Evolutionary conservation across 2,888 invertebrate genomes (phyloP), one percentile per base, ranked within the genome.

Genomic region (Drosophila mulleri): DNA sequence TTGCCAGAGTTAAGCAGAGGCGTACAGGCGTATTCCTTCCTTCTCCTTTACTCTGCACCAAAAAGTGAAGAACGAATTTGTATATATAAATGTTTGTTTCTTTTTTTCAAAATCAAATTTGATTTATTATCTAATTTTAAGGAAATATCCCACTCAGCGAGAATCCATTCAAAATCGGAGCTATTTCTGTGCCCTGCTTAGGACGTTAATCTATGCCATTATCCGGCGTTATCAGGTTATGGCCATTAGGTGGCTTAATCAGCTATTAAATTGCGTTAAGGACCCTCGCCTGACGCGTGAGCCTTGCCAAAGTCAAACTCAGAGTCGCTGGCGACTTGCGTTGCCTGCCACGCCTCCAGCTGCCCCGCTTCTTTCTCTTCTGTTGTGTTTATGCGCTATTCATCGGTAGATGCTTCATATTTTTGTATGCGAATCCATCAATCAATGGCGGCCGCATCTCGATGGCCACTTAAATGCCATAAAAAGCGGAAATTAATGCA

Each of bases 401-500:
- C 68, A 69, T 65, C 67, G 8, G 35, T 26, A 64, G 35, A 37
- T 54, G 63, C 61, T 42, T 83, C 78, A 88, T 83, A 86, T 80
- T 89, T 88, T 71, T 20, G 32, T 14, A 14, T 3, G 74, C 37
- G 73, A 71, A 73, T 57, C 76, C 84, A 84, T 84, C 84, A 87
- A 84, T 84, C 89, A 83, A 73, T 75, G 68, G 54, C 32, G 26
- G 48, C 44, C 59, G 41, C 65, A 54, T 14, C 41, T 67, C 52
- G 67, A 72, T 71, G 79, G 73, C 85, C 84, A 89, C 84, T 87
- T 87, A 74, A 73, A 83, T 78, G 86, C 66, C 72, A 72, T 77
- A 82, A 85, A 82, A 83, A 72, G 88, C 89, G 82, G 76, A 84
- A 84, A 89, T 84, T 84, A 87, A 89, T 84, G 88, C 89, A 89